Evolutionary conservation across 2,888 invertebrate species (phyloP).

Genomic region (Polyommatus iphigenia): DNA sequence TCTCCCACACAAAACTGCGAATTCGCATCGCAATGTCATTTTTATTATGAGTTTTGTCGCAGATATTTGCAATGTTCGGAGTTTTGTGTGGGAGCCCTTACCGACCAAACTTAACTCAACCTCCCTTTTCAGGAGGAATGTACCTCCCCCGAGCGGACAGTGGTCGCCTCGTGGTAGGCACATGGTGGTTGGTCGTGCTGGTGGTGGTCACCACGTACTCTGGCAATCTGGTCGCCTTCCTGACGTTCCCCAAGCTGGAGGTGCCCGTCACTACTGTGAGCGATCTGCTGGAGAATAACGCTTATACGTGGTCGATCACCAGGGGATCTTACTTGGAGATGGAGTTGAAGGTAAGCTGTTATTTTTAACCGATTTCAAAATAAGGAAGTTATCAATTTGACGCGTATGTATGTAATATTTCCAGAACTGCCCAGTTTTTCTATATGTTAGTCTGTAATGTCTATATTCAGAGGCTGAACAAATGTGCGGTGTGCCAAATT

Average conservation of each 20-base stretch:
- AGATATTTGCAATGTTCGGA: no score
- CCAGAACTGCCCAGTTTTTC: no score
- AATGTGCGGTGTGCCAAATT: no score
- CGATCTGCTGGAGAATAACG: slow-evolving; percentile 81
- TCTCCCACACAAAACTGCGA: no score
- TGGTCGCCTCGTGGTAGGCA: slow-evolving; percentile 90
- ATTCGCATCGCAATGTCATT: no score
- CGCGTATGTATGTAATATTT: no score
- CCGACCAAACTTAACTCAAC: not conserved
- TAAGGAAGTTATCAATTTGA: no score
- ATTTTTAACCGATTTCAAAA: no score
- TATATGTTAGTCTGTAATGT: no score
- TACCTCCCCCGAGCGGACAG: slow-evolving; percentile 92
- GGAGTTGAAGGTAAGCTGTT: slow-evolving; percentile 60
- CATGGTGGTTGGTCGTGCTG: slow-evolving; percentile 95
- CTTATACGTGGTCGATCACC: slow-evolving; percentile 87
- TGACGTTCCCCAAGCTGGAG: slow-evolving; percentile 93
- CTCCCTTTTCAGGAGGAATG: slow-evolving; percentile 85
- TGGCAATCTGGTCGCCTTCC: slow-evolving; percentile 94
- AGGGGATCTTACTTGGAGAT: slow-evolving; percentile 88
- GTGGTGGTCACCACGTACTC: slow-evolving; percentile 95
- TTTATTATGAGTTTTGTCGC: no score
- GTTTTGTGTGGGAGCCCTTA: not conserved
- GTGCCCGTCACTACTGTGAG: slow-evolving; percentile 84
- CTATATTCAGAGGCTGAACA: no score